phyloP scores from a whole-genome alignment of 37 sponge, comb jelly and placozoan genomes.

The Aplysina aerophoba region DNA sequence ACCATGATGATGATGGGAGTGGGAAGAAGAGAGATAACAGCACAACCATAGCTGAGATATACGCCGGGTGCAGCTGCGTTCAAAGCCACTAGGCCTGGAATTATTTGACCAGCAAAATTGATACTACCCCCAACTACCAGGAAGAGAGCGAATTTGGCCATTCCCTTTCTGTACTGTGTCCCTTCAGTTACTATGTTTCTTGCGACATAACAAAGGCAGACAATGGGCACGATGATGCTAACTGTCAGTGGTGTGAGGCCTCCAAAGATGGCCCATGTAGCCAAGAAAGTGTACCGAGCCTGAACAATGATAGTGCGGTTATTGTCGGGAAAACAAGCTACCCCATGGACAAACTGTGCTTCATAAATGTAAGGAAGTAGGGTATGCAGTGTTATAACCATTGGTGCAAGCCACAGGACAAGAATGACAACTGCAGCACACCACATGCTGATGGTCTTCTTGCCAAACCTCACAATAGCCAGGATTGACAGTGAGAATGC shows the following conservation, averaged over 20 bases:
- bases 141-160: slow-evolving; percentile 11
- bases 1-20: neutral
- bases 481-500: neutral
- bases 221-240: neutral
- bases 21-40: neutral
- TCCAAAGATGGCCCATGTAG: neutral
- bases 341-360: neutral
- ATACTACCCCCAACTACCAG: neutral
- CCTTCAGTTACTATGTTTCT: neutral
- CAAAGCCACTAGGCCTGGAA: neutral
- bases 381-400: neutral
- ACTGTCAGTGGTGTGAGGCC: neutral
- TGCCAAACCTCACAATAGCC: neutral
- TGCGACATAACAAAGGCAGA: neutral
- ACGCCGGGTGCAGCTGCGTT: neutral
- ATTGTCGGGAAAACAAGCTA: neutral
- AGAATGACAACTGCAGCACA: neutral
- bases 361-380: neutral
- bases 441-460: neutral
- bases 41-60: neutral
- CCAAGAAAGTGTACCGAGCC: neutral
- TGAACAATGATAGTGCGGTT: neutral
- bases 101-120: neutral
- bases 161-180: neutral
- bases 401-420: neutral